phyloP scores from a whole-genome alignment of 2,113 vertebrate species.

The Dendropsophus ebraccatus region DNA sequence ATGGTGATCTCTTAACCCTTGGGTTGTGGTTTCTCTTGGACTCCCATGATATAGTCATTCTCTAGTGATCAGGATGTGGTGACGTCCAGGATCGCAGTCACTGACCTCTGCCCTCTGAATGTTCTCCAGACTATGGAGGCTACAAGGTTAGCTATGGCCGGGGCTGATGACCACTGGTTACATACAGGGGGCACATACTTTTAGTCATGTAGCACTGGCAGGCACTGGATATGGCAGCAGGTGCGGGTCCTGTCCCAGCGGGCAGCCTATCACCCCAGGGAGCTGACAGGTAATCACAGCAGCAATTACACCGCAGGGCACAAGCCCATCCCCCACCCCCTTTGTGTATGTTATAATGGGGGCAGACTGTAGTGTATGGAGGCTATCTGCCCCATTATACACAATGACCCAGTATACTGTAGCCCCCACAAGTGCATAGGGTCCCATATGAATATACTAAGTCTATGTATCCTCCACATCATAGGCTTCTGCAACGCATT shows the following conservation, averaged over 20 bases:
- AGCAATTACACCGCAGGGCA: not conserved
- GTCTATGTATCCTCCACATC: too few relatives aligned
- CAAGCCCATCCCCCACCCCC: not conserved
- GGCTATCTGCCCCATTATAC: too few relatives aligned
- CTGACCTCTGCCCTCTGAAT: too few relatives aligned
- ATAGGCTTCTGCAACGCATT: not conserved
- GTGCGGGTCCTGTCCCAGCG: not conserved
- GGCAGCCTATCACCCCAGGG: not conserved
- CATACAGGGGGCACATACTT: not conserved
- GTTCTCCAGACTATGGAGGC: too few relatives aligned
- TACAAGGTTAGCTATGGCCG: too few relatives aligned
- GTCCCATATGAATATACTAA: too few relatives aligned
- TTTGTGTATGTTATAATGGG: not conserved
- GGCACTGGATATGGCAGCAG: not conserved
- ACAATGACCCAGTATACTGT: not conserved
- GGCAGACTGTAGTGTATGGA: not conserved
- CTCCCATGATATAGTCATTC: too few relatives aligned
- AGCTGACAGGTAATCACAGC: not conserved
- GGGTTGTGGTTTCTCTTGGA: too few relatives aligned
- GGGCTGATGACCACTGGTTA: not conserved
- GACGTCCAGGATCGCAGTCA: too few relatives aligned
- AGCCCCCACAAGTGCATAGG: too few relatives aligned
- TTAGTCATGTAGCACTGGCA: not conserved
- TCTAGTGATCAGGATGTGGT: too few relatives aligned
- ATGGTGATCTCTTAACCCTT: too few relatives aligned